A percentile compares a stretch with the other conserved stretches of the same genome.
phyloP scores from a whole-genome alignment of 2,113 vertebrate species.

The Lepisosteus osseus region DNA sequence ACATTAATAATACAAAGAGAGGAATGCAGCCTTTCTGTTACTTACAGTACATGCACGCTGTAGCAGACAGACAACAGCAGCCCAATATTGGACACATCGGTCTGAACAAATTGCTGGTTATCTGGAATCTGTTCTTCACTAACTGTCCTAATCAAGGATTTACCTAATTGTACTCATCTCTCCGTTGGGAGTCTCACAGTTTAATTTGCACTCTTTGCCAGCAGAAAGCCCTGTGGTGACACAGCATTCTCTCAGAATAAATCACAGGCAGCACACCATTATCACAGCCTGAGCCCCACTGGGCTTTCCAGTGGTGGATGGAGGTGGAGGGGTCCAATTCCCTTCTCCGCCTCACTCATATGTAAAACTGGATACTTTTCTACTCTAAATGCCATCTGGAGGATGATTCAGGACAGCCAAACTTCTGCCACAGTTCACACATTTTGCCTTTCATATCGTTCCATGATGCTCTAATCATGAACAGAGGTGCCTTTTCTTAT shows the following conservation, averaged over 20 bases:
- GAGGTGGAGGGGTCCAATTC: not conserved
- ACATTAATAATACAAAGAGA: too few species aligned
- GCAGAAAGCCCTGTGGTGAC: not conserved
- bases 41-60: too few species aligned
- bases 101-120: too few species aligned
- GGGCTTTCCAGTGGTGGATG: not conserved
- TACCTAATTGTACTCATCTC: not conserved
- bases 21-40: too few species aligned
- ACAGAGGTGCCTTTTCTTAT: too few species aligned
- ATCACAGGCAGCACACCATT: not conserved
- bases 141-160: not conserved
- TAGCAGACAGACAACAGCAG: too few species aligned
- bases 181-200: not conserved
- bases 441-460: too few species aligned
- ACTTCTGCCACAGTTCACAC: too few species aligned
- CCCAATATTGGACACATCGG: too few species aligned
- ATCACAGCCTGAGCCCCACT: not conserved
- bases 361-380: too few species aligned
- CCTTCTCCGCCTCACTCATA: not conserved
- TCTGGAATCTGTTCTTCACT: too few species aligned
- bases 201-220: not conserved
- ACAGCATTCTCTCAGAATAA: not conserved
- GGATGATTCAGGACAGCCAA: not conserved
- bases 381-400: conserved; percentile 29
- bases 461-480: too few species aligned